Percentiles rank a stretch among this genome's conserved stretches.
Conservation (phyloP, 2,113 vertebrate genomes). For the Vidua macroura region DNA sequence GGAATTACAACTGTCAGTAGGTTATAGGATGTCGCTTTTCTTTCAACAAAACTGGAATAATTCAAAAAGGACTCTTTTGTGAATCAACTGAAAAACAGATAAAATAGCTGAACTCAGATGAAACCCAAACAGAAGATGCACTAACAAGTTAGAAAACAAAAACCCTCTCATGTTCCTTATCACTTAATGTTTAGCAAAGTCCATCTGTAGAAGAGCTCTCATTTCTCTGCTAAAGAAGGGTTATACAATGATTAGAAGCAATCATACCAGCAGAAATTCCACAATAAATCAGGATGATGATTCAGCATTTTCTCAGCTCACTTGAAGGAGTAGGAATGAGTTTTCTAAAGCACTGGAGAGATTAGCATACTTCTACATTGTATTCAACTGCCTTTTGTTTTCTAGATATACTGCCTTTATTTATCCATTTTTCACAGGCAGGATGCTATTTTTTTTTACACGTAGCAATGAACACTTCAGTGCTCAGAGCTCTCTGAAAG, state of each 20-base stretch:
- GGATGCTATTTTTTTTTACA: background rate
- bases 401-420: background rate
- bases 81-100: background rate
- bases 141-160: background rate
- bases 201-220: conserved; percentile 14
- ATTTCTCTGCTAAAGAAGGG: background rate
- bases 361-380: background rate
- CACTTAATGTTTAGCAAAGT: conserved; percentile 38
- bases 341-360: conserved; percentile 1
- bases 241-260: conserved; percentile 17
- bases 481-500: background rate
- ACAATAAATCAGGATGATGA: background rate
- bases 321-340: background rate
- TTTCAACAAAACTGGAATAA: background rate
- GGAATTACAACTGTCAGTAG: background rate
- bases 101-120: conserved; percentile 2
- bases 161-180: background rate
- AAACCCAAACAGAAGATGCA: background rate
- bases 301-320: conserved; percentile 29
- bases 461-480: background rate
- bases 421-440: background rate
- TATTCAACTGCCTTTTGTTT: background rate
- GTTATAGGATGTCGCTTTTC: background rate
- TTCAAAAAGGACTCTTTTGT: background rate
- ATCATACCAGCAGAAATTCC: background rate